Percentiles rank a stretch among this genome's conserved stretches.
Conservation (phyloP, 2,888 invertebrate species). For the Archips xylosteana region DNA sequence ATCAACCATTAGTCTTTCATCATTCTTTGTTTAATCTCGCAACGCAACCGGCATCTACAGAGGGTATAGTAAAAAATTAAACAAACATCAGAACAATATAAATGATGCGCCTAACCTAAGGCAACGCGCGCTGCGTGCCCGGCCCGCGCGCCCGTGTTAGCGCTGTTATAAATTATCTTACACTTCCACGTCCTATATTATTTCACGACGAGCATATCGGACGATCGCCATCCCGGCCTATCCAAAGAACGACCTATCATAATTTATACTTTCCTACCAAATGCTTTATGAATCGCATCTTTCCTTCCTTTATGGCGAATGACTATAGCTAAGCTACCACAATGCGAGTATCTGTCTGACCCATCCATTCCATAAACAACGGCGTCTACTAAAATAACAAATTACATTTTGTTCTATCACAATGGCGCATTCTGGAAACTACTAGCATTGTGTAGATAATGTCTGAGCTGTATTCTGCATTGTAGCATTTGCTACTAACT, state of each 20-base stretch:
- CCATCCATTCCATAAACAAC: slow-evolving; percentile 18
- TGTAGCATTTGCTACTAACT: slow-evolving; percentile 59
- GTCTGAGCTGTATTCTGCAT: slow-evolving; percentile 48
- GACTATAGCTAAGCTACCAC: not conserved
- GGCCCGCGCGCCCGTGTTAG: slow-evolving; percentile 68
- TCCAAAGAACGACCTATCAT: slow-evolving; percentile 72
- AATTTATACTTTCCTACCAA: slow-evolving; percentile 66
- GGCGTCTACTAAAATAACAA: slow-evolving; percentile 28
- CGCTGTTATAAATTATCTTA: slow-evolving; percentile 79
- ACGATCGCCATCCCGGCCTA: slow-evolving; percentile 70
- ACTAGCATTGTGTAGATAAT: slow-evolving; percentile 37
- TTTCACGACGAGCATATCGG: slow-evolving; percentile 79
- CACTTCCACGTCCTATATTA: slow-evolving; percentile 77
- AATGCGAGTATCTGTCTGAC: not conserved
- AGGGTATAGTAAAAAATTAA: slow-evolving; percentile 75
- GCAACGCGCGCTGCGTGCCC: slow-evolving; percentile 72
- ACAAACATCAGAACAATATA: slow-evolving; percentile 83
- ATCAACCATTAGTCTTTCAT: slow-evolving; percentile 78
- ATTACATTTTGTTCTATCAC: slow-evolving; percentile 59
- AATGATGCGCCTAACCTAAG: slow-evolving; percentile 82
- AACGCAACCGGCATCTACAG: slow-evolving; percentile 71
- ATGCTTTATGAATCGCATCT: slow-evolving; percentile 72
- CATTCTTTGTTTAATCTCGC: slow-evolving; percentile 80
- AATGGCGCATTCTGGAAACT: slow-evolving; percentile 57
- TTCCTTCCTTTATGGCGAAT: slow-evolving; percentile 62